Percentiles rank a stretch among this genome's conserved stretches.
These are phyloP conservation scores for Latrodectus geometricus DNA, from an alignment of 1,140 invertebrate genomes.

Conservation along the genomic window DNA sequence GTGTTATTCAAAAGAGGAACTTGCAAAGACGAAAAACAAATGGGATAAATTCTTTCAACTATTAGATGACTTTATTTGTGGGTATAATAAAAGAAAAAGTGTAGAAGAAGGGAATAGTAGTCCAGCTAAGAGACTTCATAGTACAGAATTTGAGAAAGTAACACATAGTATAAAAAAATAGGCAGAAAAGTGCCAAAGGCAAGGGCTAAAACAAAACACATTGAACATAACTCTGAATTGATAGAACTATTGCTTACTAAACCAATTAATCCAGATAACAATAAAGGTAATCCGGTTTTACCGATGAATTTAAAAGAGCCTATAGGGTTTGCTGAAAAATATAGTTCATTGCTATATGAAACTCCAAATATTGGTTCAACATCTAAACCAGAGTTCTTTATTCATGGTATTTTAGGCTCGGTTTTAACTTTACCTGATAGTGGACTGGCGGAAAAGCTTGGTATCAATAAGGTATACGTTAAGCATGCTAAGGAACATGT, in stretches of 20 bases:
- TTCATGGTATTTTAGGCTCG: conserved; percentile 29
- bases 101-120: too few relatives aligned
- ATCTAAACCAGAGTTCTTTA: conserved; percentile 32
- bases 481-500: conserved; percentile 30
- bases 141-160: too few relatives aligned
- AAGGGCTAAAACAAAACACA: too few relatives aligned
- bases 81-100: too few relatives aligned
- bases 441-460: conserved; percentile 48
- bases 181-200: too few relatives aligned
- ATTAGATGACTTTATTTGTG: too few relatives aligned
- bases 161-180: too few relatives aligned
- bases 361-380: conserved; percentile 42
- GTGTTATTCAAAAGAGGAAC: too few relatives aligned
- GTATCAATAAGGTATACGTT: conserved; percentile 41
- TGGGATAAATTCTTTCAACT: too few relatives aligned
- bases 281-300: conserved; percentile 21
- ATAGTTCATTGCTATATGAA: conserved; percentile 34
- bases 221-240: too few relatives aligned
- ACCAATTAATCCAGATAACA: conserved; percentile 23
- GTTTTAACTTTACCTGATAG: conserved; percentile 39
- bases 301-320: conserved; percentile 19
- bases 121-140: too few relatives aligned
- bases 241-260: conserved; percentile 26
- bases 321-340: conserved; percentile 48
- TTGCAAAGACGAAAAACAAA: too few relatives aligned